Evolutionary conservation across 2,113 vertebrate genomes (phyloP).

Genomic region (Rhegmatorhina hoffmannsi): DNA sequence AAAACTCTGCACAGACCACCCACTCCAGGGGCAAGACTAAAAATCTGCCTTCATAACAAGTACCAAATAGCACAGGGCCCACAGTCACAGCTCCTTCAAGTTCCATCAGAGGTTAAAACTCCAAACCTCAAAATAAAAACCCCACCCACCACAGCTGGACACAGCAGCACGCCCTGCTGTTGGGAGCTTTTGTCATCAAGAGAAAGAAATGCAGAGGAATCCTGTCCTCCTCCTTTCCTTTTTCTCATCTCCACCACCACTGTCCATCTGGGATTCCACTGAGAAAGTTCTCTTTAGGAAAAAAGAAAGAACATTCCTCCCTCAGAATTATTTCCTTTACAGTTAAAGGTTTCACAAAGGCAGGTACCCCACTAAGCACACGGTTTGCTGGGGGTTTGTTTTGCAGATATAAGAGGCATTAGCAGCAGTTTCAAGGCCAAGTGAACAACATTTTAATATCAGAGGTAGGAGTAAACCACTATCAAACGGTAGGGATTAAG

Average conservation of each 20-base stretch:
- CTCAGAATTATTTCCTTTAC: not conserved
- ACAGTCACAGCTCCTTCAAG: slow-evolving; percentile 6
- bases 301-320: not conserved
- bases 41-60: slow-evolving; percentile 43
- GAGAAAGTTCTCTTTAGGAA: not conserved
- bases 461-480: slow-evolving; percentile 13
- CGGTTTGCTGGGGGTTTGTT: not conserved
- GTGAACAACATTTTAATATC: slow-evolving; percentile 7
- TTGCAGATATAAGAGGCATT: not conserved
- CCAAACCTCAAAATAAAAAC: not conserved
- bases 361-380: not conserved
- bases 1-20: slow-evolving; percentile 16
- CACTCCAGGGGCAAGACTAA: slow-evolving; percentile 8
- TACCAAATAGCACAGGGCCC: slow-evolving; percentile 12
- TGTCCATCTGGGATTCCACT: not conserved
- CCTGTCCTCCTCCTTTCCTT: not conserved
- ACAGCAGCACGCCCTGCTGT: not conserved
- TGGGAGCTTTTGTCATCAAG: slow-evolving; percentile 23
- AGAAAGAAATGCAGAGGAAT: slow-evolving; percentile 61
- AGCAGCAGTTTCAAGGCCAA: slow-evolving; percentile 2
- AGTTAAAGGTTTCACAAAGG: not conserved
- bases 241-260: not conserved
- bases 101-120: slow-evolving; percentile 59
- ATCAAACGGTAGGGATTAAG: slow-evolving; percentile 48
- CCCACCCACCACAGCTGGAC: slow-evolving; percentile 24